Evolutionary conservation across 2,113 vertebrate genomes (phyloP).

Genomic region (Oryzias woworae): DNA sequence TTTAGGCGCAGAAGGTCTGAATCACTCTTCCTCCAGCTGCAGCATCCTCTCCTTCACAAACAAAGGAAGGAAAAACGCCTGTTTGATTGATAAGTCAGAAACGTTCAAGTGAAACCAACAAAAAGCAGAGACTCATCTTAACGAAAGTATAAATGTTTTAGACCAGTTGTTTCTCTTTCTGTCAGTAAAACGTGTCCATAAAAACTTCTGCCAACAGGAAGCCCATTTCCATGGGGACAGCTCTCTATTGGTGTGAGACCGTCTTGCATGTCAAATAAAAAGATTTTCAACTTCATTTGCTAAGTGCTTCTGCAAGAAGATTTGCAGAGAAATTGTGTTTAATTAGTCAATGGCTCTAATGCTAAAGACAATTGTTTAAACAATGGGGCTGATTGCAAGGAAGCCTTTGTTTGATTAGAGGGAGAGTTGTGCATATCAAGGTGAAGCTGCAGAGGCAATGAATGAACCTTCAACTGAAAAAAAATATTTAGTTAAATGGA

Average conservation of each 20-base stretch:
- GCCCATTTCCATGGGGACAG: conserved; percentile 71
- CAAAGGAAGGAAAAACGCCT: conserved; percentile 6
- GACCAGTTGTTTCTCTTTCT: neutral
- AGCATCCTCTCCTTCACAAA: neutral
- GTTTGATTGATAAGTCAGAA: neutral
- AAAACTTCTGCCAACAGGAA: conserved; percentile 46
- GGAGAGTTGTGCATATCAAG: no score
- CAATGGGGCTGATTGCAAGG: neutral
- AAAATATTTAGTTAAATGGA: no score
- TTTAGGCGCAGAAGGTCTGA: conserved; percentile 20
- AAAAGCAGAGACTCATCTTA: no score
- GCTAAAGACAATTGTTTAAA: neutral
- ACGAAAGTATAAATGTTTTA: neutral
- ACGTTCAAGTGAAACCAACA: neutral
- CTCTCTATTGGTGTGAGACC: conserved; percentile 45
- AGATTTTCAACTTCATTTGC: conserved; percentile 38
- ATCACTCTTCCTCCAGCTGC: conserved; percentile 9
- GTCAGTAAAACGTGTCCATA: conserved; percentile 52
- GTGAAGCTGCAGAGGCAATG: no score
- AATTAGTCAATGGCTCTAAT: no score
- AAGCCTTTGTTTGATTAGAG: no score
- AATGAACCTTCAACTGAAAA: no score
- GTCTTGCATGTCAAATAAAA: conserved; percentile 26
- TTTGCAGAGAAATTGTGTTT: neutral
- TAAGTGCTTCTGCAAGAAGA: conserved; percentile 18